These are phyloP conservation scores for Rhinolophus sinicus DNA, from an alignment of 2,113 vertebrate species.

Conservation along the genomic window DNA sequence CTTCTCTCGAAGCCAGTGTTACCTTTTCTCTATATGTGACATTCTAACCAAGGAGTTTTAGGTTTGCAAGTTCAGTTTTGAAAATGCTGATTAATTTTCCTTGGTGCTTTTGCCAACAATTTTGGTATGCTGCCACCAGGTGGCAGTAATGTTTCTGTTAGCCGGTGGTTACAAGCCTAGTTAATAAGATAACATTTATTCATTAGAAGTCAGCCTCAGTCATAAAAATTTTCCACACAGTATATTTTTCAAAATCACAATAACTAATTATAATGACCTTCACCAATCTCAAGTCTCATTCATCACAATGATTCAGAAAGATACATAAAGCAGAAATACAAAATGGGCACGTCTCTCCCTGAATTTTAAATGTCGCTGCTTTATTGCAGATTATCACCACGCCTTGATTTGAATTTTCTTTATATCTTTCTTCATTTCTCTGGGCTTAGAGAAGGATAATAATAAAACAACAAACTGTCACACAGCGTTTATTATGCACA, in stretches of 20 bases:
- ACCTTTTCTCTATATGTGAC: neutral
- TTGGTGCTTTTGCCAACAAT: conserved; percentile 67
- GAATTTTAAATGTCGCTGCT: conserved; percentile 7
- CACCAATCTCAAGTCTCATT: conserved; percentile 27
- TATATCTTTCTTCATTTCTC: neutral
- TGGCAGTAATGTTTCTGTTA: conserved; percentile 63
- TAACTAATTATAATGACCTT: conserved; percentile 48
- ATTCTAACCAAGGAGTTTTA: neutral
- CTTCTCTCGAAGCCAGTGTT: neutral
- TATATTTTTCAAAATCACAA: conserved; percentile 56
- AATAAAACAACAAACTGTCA: conserved; percentile 8
- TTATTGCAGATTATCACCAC: neutral
- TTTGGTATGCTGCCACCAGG: conserved; percentile 56
- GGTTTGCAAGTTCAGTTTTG: neutral
- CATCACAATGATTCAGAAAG: conserved; percentile 47
- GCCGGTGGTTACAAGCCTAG: neutral
- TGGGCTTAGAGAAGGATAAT: conserved; percentile 10
- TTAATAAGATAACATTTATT: neutral
- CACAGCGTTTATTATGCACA: neutral
- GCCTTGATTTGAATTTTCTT: conserved; percentile 17
- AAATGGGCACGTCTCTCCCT: neutral
- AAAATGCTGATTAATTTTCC: neutral
- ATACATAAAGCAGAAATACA: neutral
- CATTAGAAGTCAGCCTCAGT: neutral
- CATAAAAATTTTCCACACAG: conserved; percentile 49